Conservation (phyloP, 2,797 vertebrate genomes). For the Heliangelus exortis region DNA sequence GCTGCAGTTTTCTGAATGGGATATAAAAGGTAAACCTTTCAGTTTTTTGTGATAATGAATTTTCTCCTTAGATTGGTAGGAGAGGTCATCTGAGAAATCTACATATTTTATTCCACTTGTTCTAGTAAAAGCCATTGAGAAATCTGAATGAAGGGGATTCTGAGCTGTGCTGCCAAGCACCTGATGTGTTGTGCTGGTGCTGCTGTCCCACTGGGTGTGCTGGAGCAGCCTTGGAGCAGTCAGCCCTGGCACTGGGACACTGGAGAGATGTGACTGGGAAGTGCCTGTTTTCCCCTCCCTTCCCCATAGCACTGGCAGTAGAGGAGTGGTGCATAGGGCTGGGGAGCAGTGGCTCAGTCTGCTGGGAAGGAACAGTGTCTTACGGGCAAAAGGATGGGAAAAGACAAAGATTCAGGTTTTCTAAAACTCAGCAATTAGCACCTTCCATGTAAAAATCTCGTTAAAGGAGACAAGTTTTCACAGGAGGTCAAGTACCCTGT, state of each 20-base stretch:
- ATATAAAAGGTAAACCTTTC: not conserved
- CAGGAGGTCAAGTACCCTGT: not conserved
- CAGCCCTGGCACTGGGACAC: accelerated
- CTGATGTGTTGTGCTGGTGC: accelerated
- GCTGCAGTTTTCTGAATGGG: not conserved
- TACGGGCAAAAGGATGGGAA: not conserved
- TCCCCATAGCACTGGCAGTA: accelerated
- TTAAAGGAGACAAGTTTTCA: conserved; percentile 21
- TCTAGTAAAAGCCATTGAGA: not conserved
- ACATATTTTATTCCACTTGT: not conserved
- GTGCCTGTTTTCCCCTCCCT: not conserved
- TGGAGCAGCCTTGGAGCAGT: not conserved
- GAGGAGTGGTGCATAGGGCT: accelerated
- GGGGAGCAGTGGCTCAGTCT: not conserved
- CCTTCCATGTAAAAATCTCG: not conserved
- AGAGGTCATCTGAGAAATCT: conserved; percentile 23
- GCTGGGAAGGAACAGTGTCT: not conserved
- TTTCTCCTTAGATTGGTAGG: not conserved
- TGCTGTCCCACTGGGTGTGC: not conserved
- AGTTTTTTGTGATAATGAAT: not conserved
- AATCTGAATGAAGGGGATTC: not conserved
- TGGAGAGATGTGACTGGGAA: not conserved
- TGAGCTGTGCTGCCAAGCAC: not conserved
- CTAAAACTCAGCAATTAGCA: not conserved
- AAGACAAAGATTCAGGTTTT: not conserved